A percentile compares a stretch with the other conserved stretches of the same genome.
Evolutionary conservation across 2,888 invertebrate species (phyloP).

Genomic region (Drosophila anomalata): DNA sequence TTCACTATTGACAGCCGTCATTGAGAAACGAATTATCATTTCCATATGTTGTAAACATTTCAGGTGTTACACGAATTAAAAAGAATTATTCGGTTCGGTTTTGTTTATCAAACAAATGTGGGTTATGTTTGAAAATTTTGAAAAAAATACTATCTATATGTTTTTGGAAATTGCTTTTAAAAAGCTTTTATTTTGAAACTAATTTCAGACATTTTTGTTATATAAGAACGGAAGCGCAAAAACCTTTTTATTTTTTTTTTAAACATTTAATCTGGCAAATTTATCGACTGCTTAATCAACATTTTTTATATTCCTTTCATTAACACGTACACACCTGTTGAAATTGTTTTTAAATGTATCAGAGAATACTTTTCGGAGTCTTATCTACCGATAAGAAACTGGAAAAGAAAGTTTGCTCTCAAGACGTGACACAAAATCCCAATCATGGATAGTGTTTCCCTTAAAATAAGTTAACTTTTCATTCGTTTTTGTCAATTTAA

Average conservation of each 20-base stretch:
- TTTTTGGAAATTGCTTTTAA: neutral
- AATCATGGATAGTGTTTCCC: neutral
- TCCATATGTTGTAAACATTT: conserved; percentile 7
- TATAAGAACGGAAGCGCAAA: conserved; percentile 21
- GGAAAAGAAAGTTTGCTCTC: conserved; percentile 29
- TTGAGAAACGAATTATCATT: conserved; percentile 3
- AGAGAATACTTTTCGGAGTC: neutral
- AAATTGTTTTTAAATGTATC: conserved; percentile 26
- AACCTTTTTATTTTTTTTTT: neutral
- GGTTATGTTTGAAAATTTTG: conserved; percentile 4
- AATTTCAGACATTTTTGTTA: conserved; percentile 7
- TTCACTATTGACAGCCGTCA: conserved; percentile 9
- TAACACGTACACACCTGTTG: conserved; percentile 40
- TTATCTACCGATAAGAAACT: conserved; percentile 33
- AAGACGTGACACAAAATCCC: conserved; percentile 4
- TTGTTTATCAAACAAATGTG: conserved; percentile 10
- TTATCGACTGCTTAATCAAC: conserved; percentile 29
- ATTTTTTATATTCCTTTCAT: conserved; percentile 19
- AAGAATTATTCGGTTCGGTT: neutral
- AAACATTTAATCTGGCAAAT: conserved; percentile 18
- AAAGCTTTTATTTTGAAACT: neutral
- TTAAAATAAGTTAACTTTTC: conserved; percentile 14
- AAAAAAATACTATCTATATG: neutral
- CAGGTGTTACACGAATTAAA: conserved; percentile 3
- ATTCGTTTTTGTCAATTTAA: conserved; percentile 19